Percentiles rank a stretch among this genome's conserved stretches.
phyloP scores from a whole-genome alignment of 2,888 invertebrate genomes.

The Psylliodes chrysocephalus region DNA sequence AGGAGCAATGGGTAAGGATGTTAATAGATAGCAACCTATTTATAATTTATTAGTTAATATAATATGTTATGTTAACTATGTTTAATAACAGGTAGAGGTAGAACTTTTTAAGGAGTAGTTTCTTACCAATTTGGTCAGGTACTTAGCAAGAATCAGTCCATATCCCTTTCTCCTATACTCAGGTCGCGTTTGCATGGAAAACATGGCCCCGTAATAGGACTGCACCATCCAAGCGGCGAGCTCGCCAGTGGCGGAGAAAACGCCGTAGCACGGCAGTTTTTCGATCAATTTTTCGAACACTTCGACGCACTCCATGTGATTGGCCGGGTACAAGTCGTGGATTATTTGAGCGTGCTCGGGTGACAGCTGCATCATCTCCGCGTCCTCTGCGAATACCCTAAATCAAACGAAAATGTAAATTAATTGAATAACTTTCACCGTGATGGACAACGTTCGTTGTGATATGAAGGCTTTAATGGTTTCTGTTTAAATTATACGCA shows the following conservation, averaged over 20 bases:
- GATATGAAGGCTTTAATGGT: no score
- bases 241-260: slow-evolving; percentile 77
- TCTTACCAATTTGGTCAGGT: slow-evolving; percentile 64
- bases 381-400: slow-evolving; percentile 68
- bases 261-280: slow-evolving; percentile 82
- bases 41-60: no score
- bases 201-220: slow-evolving; percentile 91
- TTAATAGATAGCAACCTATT: no score
- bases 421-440: no score
- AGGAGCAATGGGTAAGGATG: no score
- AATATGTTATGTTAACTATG: no score
- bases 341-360: slow-evolving; percentile 84
- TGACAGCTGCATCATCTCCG: slow-evolving; percentile 79
- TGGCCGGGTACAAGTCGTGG: slow-evolving; percentile 87
- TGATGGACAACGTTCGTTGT: no score
- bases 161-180: slow-evolving; percentile 67
- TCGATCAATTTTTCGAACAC: slow-evolving; percentile 83
- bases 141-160: slow-evolving; percentile 78
- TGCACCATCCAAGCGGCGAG: slow-evolving; percentile 92
- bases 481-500: no score
- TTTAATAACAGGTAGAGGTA: no score
- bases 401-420: no score
- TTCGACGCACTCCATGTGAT: slow-evolving; percentile 87
- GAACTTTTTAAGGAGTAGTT: no score
- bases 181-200: slow-evolving; percentile 84